These are phyloP conservation scores for Stegana nigrithorax DNA, from an alignment of 2,888 invertebrate species.

Conservation along the genomic window DNA sequence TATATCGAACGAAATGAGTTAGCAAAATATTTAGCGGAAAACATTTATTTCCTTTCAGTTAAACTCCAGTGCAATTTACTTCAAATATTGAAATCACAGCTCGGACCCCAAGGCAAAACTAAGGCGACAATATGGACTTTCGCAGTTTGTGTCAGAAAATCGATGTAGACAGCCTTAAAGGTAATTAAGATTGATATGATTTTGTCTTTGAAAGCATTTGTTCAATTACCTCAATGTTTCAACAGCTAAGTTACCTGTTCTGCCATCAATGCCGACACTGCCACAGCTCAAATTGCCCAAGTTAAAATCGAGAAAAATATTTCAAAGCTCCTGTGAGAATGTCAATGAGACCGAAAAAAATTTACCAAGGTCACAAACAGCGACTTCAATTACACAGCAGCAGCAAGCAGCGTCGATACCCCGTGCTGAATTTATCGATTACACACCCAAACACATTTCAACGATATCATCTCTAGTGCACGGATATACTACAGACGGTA, in stretches of 20 bases:
- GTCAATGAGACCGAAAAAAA: constrained; percentile 17
- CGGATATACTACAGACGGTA: constrained; percentile 15
- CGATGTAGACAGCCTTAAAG: constrained; percentile 61
- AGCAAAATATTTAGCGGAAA: constrained; percentile 24
- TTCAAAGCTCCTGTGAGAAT: constrained; percentile 56
- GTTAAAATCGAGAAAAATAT: constrained; percentile 62
- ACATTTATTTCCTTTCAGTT: constrained; percentile 23
- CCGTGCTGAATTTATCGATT: constrained; percentile 58
- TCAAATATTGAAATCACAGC: constrained; percentile 6
- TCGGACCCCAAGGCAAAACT: constrained; percentile 18
- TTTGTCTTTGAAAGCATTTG: constrained; percentile 23
- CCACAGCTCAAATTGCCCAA: constrained; percentile 63
- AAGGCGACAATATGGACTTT: constrained; percentile 52
- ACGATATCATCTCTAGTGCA: constrained; percentile 65
- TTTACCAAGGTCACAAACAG: constrained; percentile 11
- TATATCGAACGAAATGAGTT: constrained; percentile 25
- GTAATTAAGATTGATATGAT: constrained; percentile 39
- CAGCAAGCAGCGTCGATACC: constrained; percentile 27
- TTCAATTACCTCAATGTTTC: not conserved
- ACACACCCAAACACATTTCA: constrained; percentile 63
- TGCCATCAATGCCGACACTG: constrained; percentile 43
- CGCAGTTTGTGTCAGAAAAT: constrained; percentile 62
- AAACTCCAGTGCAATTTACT: constrained; percentile 50
- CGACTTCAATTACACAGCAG: not conserved
- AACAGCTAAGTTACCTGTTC: not conserved